Percentiles rank a stretch among this genome's conserved stretches.
phyloP scores from a whole-genome alignment of 2,797 vertebrate genomes.

The Carduelis carduelis region DNA sequence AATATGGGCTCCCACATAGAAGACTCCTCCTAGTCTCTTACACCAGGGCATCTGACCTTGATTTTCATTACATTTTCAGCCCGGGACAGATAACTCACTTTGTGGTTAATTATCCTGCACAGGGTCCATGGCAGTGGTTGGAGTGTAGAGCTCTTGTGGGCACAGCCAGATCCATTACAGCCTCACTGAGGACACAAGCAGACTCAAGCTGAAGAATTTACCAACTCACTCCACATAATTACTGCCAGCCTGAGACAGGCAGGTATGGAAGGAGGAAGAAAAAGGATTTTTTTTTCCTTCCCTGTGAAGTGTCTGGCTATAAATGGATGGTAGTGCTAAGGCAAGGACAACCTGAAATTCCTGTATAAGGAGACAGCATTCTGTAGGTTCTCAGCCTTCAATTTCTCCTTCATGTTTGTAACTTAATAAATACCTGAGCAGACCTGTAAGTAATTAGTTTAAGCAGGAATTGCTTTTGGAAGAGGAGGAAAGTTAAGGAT shows the following conservation, averaged over 20 bases:
- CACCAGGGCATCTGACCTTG: slow-evolving; percentile 5
- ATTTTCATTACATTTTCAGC: neutral
- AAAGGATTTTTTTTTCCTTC: neutral
- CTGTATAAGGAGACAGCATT: neutral
- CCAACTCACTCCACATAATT: slow-evolving; percentile 14
- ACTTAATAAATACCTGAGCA: neutral
- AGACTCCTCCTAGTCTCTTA: slow-evolving; percentile 37
- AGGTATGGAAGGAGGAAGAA: neutral
- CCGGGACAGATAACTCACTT: slow-evolving; percentile 51
- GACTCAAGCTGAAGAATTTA: slow-evolving; percentile 13
- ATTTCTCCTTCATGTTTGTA: neutral
- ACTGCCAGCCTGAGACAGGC: neutral
- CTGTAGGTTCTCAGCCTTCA: neutral
- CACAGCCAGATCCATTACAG: slow-evolving; percentile 60
- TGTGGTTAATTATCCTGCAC: slow-evolving; percentile 63
- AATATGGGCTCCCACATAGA: neutral
- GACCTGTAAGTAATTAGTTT: neutral
- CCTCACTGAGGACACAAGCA: neutral
- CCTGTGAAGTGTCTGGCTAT: slow-evolving; percentile 23
- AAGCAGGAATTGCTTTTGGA: neutral
- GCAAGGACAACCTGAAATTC: slow-evolving; percentile 7
- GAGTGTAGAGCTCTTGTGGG: slow-evolving; percentile 32
- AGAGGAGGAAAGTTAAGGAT: neutral
- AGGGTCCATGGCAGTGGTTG: slow-evolving; percentile 17
- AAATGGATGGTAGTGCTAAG: slow-evolving; percentile 37